These are phyloP conservation scores for Pseudoips prasinana DNA, from an alignment of 2,888 invertebrate genomes.

Conservation along the genomic window DNA sequence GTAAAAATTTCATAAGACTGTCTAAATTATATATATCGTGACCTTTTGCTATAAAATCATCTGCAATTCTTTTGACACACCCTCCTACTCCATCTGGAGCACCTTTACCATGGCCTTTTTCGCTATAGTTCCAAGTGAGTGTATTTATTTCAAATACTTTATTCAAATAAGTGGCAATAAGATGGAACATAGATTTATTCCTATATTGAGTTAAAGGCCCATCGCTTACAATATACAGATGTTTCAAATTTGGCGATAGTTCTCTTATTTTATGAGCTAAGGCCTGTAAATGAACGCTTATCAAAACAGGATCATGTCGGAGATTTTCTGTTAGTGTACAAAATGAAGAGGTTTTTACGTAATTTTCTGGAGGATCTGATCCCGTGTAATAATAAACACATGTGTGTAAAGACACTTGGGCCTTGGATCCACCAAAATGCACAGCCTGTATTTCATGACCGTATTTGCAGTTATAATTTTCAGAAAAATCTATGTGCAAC, in stretches of 20 bases:
- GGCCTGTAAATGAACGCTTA: slow-evolving; percentile 20
- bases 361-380: slow-evolving; percentile 4
- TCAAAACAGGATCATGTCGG: slow-evolving; percentile 23
- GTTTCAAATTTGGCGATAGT: slow-evolving; percentile 1
- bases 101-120: slow-evolving; percentile 14
- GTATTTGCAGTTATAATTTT: slow-evolving; percentile 25
- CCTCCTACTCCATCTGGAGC: slow-evolving; percentile 19
- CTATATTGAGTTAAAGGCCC: slow-evolving; percentile 3
- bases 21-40: slow-evolving; percentile 9
- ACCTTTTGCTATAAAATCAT: slow-evolving; percentile 11
- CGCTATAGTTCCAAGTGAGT: slow-evolving; percentile 10
- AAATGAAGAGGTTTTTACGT: slow-evolving; percentile 7
- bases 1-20: slow-evolving; percentile 10
- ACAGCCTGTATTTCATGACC: slow-evolving; percentile 19
- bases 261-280: slow-evolving; percentile 10
- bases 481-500: slow-evolving; percentile 22
- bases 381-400: slow-evolving; percentile 19
- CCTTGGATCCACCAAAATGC: slow-evolving; percentile 22
- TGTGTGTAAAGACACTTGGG: slow-evolving; percentile 21
- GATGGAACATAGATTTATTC: slow-evolving; percentile 8
- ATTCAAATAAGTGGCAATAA: slow-evolving; percentile 3
- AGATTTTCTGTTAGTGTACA: slow-evolving; percentile 21
- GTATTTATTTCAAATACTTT: neutral
- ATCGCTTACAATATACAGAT: slow-evolving; percentile 11
- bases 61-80: slow-evolving; percentile 10